Percentiles rank a stretch among this genome's conserved stretches.
These are phyloP conservation scores for Drosophila oshimai DNA, from an alignment of 1,140 invertebrate genomes.

Conservation along the genomic window DNA sequence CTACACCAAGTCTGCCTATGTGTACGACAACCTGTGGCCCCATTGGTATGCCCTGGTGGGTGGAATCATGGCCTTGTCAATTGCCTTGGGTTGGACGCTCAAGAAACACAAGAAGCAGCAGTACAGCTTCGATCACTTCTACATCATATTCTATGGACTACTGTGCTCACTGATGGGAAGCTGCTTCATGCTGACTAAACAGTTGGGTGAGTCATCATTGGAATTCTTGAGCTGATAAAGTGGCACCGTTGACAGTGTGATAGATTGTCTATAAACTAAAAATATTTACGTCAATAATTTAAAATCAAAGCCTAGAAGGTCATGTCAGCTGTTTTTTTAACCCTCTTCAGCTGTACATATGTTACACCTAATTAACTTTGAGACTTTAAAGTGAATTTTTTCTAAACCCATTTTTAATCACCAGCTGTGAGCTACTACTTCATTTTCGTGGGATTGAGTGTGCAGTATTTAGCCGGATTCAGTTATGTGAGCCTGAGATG, in stretches of 20 bases:
- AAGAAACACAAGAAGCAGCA: slow-evolving; percentile 52
- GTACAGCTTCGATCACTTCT: slow-evolving; percentile 71
- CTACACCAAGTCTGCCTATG: slow-evolving; percentile 69
- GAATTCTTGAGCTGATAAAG: neutral
- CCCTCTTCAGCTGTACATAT: too few species aligned
- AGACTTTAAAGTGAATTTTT: too few species aligned
- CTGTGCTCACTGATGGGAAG: slow-evolving; percentile 66
- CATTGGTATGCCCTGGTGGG: slow-evolving; percentile 65
- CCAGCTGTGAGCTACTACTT: slow-evolving; percentile 74
- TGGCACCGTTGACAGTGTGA: too few species aligned
- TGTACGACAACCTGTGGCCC: slow-evolving; percentile 70
- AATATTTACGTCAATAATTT: too few species aligned
- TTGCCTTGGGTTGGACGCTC: slow-evolving; percentile 61
- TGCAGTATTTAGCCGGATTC: slow-evolving; percentile 59
- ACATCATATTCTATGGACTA: slow-evolving; percentile 72
- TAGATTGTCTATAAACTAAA: neutral
- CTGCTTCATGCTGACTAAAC: slow-evolving; percentile 73
- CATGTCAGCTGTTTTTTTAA: too few species aligned
- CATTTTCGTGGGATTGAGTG: slow-evolving; percentile 61
- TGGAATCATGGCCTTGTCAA: slow-evolving; percentile 19
- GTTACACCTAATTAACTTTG: too few species aligned
- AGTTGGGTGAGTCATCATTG: slow-evolving; percentile 53
- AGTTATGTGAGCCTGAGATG: slow-evolving; percentile 69
- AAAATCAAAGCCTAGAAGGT: too few species aligned
- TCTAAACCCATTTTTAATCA: neutral